Evolutionary conservation across 2,797 vertebrate species (phyloP).

Genomic region (Sardinella longiceps): DNA sequence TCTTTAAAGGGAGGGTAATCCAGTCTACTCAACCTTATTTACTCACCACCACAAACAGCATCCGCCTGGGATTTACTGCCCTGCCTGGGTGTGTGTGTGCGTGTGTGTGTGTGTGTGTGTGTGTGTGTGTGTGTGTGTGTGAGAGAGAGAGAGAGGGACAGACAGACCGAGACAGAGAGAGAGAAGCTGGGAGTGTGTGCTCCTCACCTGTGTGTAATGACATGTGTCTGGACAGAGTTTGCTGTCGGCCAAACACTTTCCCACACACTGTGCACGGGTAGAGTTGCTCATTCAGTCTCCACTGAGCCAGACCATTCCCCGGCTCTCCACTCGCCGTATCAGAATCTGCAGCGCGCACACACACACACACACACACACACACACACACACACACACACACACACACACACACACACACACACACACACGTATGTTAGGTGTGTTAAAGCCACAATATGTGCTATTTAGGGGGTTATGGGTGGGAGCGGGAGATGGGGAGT

Average conservation of each 20-base stretch:
- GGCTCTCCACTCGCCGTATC: slow-evolving; percentile 86
- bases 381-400: slow-evolving; percentile 14
- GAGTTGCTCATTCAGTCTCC: slow-evolving; percentile 94
- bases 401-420: not conserved
- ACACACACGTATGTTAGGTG: not conserved
- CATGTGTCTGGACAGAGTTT: slow-evolving; percentile 96
- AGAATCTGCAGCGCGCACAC: slow-evolving; percentile 74
- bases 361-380: not conserved
- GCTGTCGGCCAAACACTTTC: slow-evolving; percentile 97
- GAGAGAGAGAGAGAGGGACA: not conserved
- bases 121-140: slow-evolving; percentile 9
- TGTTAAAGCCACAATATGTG: too few relatives aligned
- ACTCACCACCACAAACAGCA: slow-evolving; percentile 58
- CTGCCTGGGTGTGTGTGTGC: not conserved
- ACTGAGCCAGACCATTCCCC: slow-evolving; percentile 87
- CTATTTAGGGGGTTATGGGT: too few relatives aligned
- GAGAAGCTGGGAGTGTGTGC: slow-evolving; percentile 16
- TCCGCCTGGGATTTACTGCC: slow-evolving; percentile 9
- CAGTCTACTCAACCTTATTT: slow-evolving; percentile 74
- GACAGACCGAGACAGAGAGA: not conserved
- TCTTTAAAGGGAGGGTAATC: slow-evolving; percentile 78
- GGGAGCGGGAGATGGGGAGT: too few relatives aligned
- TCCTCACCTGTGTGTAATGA: slow-evolving; percentile 95
- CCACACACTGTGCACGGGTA: slow-evolving; percentile 94
- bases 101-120: not conserved